A percentile compares a stretch with the other conserved stretches of the same genome.
Conservation (phyloP, 2,113 vertebrate species). For the Oryzias curvinotus region DNA sequence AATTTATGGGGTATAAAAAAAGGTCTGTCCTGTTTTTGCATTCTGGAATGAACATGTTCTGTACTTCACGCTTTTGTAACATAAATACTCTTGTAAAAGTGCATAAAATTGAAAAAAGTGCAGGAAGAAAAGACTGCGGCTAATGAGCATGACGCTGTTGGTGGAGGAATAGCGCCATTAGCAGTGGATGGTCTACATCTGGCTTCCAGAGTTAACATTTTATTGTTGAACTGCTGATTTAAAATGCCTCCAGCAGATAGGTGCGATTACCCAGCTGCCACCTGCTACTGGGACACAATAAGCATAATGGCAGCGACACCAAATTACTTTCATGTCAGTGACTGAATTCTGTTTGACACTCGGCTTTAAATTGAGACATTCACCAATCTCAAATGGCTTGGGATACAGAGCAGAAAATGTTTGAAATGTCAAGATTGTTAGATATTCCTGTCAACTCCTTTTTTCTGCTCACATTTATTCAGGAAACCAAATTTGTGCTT, state of each 20-base stretch:
- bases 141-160: slow-evolving; percentile 34
- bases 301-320: slow-evolving; percentile 21
- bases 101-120: background rate
- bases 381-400: background rate
- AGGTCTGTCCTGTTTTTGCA: too few relatives aligned
- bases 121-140: slow-evolving; percentile 26
- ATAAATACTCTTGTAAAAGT: too few relatives aligned
- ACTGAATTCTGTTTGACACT: slow-evolving; percentile 6
- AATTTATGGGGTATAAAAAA: too few relatives aligned
- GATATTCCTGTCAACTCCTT: background rate
- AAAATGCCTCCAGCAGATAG: slow-evolving; percentile 61
- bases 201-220: slow-evolving; percentile 55
- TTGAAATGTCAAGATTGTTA: background rate
- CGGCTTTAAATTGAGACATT: background rate
- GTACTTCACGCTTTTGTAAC: too few relatives aligned
- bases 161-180: slow-evolving; percentile 49
- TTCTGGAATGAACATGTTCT: too few relatives aligned
- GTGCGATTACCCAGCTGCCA: slow-evolving; percentile 68
- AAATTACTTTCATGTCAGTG: slow-evolving; percentile 18
- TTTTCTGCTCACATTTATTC: background rate
- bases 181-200: slow-evolving; percentile 53
- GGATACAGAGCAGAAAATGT: background rate
- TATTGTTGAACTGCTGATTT: slow-evolving; percentile 64
- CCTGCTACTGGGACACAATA: slow-evolving; percentile 55
- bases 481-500: background rate